Percentiles rank a stretch among this genome's conserved stretches.
Conservation (phyloP, 2,797 vertebrate species). For the Halcyon leucocephala region DNA sequence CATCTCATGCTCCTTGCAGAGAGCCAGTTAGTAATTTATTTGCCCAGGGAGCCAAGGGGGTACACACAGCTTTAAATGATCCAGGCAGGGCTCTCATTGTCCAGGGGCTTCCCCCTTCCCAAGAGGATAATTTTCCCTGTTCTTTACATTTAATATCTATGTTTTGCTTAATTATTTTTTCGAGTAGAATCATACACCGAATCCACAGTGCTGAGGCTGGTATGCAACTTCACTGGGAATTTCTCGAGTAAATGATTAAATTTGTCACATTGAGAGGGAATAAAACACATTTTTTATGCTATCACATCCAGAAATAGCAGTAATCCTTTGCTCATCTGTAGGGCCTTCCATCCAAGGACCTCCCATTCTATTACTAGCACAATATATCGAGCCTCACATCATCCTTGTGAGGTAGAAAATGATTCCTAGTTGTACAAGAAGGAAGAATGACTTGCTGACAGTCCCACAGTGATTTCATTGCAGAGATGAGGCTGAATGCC, state of each 20-base stretch:
- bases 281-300: conserved; percentile 20
- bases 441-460: conserved; percentile 7
- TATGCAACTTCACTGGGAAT: conserved; percentile 2
- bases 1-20: conserved; percentile 25
- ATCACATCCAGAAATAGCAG: conserved; percentile 12
- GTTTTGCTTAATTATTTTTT: not conserved
- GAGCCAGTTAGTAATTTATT: not conserved
- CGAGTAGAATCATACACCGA: not conserved
- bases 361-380: not conserved
- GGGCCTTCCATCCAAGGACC: conserved; percentile 3
- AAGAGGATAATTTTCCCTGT: not conserved
- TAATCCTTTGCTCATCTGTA: conserved; percentile 50
- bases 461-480: conserved; percentile 15
- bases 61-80: not conserved
- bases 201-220: conserved; percentile 5
- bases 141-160: not conserved
- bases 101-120: conserved; percentile 1
- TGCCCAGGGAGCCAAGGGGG: not conserved
- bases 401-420: not conserved
- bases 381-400: not conserved
- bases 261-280: conserved; percentile 9
- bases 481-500: conserved; percentile 20
- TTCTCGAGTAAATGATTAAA: not conserved
- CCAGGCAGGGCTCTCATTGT: not conserved
- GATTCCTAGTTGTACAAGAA: not conserved